Conservation (phyloP, 2,888 invertebrate species). For the Acronicta aceris region DNA sequence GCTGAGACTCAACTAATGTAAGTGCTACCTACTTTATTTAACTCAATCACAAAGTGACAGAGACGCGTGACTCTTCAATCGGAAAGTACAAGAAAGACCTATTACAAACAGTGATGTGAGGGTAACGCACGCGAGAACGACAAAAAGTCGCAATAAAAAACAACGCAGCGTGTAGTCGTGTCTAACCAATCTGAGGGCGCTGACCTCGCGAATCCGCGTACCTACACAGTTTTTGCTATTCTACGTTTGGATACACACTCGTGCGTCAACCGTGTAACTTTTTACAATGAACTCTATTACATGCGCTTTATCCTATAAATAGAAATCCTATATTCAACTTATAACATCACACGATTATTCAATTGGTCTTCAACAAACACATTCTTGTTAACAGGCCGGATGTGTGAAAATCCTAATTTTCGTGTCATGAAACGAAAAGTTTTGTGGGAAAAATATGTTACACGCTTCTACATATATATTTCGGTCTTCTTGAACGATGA, state of each 20-base stretch:
- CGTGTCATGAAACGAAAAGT: constrained; percentile 27
- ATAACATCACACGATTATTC: constrained; percentile 29
- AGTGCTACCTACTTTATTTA: constrained; percentile 49
- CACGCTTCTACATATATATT: constrained; percentile 18
- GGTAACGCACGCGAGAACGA: constrained; percentile 81
- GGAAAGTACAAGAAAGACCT: constrained; percentile 49
- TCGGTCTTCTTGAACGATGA: constrained; percentile 26
- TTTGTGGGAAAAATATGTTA: constrained; percentile 12
- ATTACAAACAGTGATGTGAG: constrained; percentile 60
- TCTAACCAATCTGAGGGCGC: constrained; percentile 80
- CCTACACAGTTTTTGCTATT: constrained; percentile 67
- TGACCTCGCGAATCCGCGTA: constrained; percentile 81
- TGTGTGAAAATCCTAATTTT: constrained; percentile 39
- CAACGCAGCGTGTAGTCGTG: constrained; percentile 68
- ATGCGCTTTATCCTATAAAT: constrained; percentile 40
- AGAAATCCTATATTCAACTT: constrained; percentile 27
- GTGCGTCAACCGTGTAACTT: constrained; percentile 58
- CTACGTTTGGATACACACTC: constrained; percentile 57
- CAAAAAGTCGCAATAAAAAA: constrained; percentile 78
- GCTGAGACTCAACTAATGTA: constrained; percentile 51
- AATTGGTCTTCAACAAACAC: constrained; percentile 29
- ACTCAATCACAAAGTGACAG: constrained; percentile 35
- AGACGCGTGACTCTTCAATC: constrained; percentile 30
- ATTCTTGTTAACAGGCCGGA: constrained; percentile 34
- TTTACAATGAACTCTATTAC: constrained; percentile 50